Evolutionary conservation across 2,888 invertebrate genomes (phyloP).

Genomic region (Maniola hyperantus): DNA sequence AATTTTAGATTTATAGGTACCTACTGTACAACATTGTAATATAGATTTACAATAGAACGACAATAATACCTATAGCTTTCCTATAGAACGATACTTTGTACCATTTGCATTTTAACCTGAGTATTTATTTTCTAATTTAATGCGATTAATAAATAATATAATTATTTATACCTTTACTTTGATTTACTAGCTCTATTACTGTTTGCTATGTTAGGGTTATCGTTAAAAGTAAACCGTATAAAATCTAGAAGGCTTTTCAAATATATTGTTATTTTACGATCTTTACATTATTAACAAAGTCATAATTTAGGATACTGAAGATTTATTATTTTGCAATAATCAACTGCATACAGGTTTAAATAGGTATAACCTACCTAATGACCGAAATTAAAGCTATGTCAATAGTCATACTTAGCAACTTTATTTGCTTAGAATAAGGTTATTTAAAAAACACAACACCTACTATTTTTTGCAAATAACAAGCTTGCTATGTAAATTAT

Average conservation of each 20-base stretch:
- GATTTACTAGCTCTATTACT: constrained; percentile 68
- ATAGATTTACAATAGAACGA: neutral
- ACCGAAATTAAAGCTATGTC: too few species aligned
- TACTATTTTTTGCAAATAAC: too few species aligned
- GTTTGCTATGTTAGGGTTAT: constrained; percentile 57
- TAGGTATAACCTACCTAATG: too few species aligned
- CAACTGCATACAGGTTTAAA: too few species aligned
- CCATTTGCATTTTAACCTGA: constrained; percentile 53
- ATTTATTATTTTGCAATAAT: neutral
- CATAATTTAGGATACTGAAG: neutral
- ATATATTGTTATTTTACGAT: constrained; percentile 36
- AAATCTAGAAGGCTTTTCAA: constrained; percentile 68
- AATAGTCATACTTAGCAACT: too few species aligned
- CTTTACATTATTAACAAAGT: neutral
- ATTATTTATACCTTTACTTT: constrained; percentile 67
- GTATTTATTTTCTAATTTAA: constrained; percentile 62
- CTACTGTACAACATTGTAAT: neutral
- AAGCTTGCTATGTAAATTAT: too few species aligned
- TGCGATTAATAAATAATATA: constrained; percentile 55
- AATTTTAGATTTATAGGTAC: neutral
- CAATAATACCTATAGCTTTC: neutral
- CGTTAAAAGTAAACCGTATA: constrained; percentile 62
- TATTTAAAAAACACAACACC: too few species aligned
- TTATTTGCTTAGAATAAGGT: too few species aligned
- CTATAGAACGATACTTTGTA: constrained; percentile 29